Evolutionary conservation across 2,888 invertebrate genomes (phyloP).

Genomic region (Cosmopolites sordidus): DNA sequence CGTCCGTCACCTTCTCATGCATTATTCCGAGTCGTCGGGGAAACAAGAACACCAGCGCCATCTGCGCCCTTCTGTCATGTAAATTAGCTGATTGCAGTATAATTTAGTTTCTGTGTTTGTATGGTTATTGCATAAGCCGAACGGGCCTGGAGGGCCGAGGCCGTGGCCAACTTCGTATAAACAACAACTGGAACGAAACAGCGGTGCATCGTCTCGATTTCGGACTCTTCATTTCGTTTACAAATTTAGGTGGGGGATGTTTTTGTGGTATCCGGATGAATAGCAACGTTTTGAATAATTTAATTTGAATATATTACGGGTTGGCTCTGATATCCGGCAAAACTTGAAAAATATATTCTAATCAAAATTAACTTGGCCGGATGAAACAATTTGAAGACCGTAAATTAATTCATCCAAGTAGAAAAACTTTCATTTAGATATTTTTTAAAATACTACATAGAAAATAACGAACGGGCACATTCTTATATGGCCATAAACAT

Average conservation of each 20-base stretch:
- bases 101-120: constrained; percentile 39
- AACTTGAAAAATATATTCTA: too few relatives aligned
- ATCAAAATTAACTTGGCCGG: too few relatives aligned
- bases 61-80: constrained; percentile 35
- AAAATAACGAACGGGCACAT: too few relatives aligned
- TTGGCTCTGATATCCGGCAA: too few relatives aligned
- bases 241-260: constrained; percentile 1
- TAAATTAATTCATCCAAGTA: too few relatives aligned
- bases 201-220: neutral
- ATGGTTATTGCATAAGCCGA: constrained; percentile 28
- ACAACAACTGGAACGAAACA: constrained; percentile 9
- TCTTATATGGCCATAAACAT: too few relatives aligned
- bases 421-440: too few relatives aligned
- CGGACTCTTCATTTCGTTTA: neutral
- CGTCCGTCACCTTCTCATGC: constrained; percentile 45
- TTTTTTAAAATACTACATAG: too few relatives aligned
- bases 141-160: constrained; percentile 3
- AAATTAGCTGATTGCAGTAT: constrained; percentile 38
- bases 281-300: too few relatives aligned
- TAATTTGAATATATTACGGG: too few relatives aligned
- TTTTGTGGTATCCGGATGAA: too few relatives aligned
- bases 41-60: constrained; percentile 31
- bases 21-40: constrained; percentile 42
- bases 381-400: too few relatives aligned
- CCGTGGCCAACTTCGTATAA: constrained; percentile 21